Evolutionary conservation across 2,797 vertebrate genomes (phyloP).

Genomic region (Holocentrus rufus): DNA sequence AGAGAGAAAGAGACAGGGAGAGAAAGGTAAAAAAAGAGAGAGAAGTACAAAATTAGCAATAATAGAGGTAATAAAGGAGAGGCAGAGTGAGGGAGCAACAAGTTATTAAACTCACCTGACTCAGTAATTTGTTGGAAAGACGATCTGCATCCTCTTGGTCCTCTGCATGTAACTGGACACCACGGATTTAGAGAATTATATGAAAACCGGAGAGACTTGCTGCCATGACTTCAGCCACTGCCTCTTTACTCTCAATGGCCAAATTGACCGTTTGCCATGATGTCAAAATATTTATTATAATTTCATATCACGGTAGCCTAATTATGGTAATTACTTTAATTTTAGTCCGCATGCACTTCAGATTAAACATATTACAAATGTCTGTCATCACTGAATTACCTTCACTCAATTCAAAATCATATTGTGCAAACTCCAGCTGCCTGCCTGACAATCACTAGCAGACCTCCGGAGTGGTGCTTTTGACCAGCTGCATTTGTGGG

Average conservation of each 20-base stretch:
- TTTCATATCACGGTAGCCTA: slow-evolving; percentile 10
- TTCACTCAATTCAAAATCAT: neutral
- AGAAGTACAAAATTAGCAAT: slow-evolving; percentile 37
- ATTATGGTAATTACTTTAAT: slow-evolving; percentile 23
- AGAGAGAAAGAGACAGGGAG: slow-evolving; percentile 25
- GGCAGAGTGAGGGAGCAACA: slow-evolving; percentile 18
- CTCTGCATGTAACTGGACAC: slow-evolving; percentile 49
- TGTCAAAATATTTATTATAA: slow-evolving; percentile 11
- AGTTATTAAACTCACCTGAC: slow-evolving; percentile 48
- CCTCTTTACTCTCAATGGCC: slow-evolving; percentile 29
- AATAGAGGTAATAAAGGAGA: slow-evolving; percentile 44
- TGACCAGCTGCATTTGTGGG: too few relatives aligned
- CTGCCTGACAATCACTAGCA: too few relatives aligned
- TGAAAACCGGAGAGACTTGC: slow-evolving; percentile 20
- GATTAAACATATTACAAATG: neutral
- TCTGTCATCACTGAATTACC: neutral
- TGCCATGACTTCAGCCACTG: slow-evolving; percentile 8
- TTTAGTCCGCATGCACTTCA: neutral
- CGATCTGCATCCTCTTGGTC: slow-evolving; percentile 8
- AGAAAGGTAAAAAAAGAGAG: slow-evolving; percentile 1
- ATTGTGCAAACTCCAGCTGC: too few relatives aligned
- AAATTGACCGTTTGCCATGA: slow-evolving; percentile 16
- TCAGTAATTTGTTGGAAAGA: slow-evolving; percentile 34
- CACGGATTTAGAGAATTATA: neutral
- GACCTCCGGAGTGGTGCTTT: too few relatives aligned